Evolutionary conservation across 2,797 vertebrate species (phyloP), one percentile per base, ranked within the genome.

Genomic region (Paratrypauchen microcephalus): DNA sequence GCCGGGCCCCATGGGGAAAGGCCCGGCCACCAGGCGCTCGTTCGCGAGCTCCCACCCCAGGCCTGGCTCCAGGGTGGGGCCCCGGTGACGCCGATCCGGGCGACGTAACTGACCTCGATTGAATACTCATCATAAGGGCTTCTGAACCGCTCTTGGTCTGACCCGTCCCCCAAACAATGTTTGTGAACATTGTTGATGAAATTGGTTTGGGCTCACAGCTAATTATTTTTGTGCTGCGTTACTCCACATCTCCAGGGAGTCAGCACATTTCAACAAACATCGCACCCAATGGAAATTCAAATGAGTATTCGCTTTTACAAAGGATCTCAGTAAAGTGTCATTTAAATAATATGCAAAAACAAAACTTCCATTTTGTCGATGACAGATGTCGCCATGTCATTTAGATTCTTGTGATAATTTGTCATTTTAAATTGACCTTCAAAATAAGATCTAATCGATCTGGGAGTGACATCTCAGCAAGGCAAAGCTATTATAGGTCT

Each of bases 161-260:
- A n/a, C n/a, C n/a, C n/a, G n/a, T n/a, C n/a, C n/a, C n/a, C n/a
- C n/a, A n/a, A n/a, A n/a, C n/a, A n/a, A n/a, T 48, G 50, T 32
- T 45, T 69, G 52, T 48, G 24, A 6, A 21, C 55, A 60, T 57
- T 69, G 47, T 47, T 18, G 55, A 47, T 0, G 12, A 69, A 47
- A 18, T 48, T 68, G 56, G 54, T 66, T 30, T 69, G 54, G 24
- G 55, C 24, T 7, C 18, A 11, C 69, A 70, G 65, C 6, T 21
- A 72, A 81, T 73, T 73, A 75, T 78, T 69, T 70, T 54, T 65
- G 23, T 66, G 16, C 19, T 5, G 3, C 45, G 24, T 62, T 59
- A 9, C 23, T 73, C 2, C 23, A 4, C 64, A 65, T 54, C 61
- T 71, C 48, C 1, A 24, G 50, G 45, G 28, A 66, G 18, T 60